Base-by-base conservation (phyloP, 2,113 vertebrate genomes). In the Trogon melanurus region DNA sequence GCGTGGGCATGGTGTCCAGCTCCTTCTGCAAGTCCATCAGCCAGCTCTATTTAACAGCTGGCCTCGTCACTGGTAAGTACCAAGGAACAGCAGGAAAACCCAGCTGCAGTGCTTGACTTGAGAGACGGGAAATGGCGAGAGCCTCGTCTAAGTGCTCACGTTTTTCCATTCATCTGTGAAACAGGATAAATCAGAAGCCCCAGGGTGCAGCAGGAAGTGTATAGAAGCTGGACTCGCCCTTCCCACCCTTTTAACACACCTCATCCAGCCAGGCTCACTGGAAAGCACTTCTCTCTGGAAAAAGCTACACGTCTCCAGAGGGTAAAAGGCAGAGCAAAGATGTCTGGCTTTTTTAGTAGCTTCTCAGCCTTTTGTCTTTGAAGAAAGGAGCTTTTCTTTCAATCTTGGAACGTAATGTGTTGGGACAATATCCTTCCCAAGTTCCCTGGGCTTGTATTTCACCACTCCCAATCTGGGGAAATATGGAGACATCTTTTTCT, bases 1-100 rank as follows among this genome's bases (percentile, higher is more conserved):
- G 99, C 6, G 84, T 98, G 23, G 99, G 99, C 65, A 99, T 99
- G 99, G 98, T 98, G 9, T 97, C 97, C 94, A 98, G 99, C 93
- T 98, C 98, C 51, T 99, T 99, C 96, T 98, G 98, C 91, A 91
- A 61, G 74, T 98, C 98, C 64, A 98, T 99, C 66, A 32, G 78
- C 48, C 97, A 99, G 92, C 98, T 99, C 12, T 99, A 99, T 97
- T 3, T 99, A 90, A 99, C 98, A 0, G 97, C 98, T 2, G 99
- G 99, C 62, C 41, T 99, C 69, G 98, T 99, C 89, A 98, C 99
- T 91, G 99, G 99, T 99, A 92, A 97, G 98, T 95, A 56, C 25
- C 13, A 7, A n/a, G 2, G 27, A 26, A 38, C 20, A 30, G 71
- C 70, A 23, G 41, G 64, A 71, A 79, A 60, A 54, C 20, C 23